Conservation (phyloP, 2,113 vertebrate species). For the Carollia perspicillata region DNA sequence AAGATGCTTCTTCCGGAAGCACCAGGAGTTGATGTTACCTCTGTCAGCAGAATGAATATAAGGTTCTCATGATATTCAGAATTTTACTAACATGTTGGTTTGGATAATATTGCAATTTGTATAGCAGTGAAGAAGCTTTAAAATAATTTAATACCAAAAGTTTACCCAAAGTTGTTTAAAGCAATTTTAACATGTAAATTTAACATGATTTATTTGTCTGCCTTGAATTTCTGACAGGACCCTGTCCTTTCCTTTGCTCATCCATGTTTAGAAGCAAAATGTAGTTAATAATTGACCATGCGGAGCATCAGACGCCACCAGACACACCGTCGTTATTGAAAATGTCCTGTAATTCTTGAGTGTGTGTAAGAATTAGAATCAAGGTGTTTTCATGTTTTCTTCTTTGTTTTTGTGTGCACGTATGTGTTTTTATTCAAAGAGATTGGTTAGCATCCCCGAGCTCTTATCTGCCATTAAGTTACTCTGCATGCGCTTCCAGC, state of each 20-base stretch:
- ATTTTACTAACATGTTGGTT: background rate
- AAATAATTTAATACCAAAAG: background rate
- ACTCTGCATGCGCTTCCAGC: slow-evolving; percentile 98
- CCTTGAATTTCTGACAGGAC: background rate
- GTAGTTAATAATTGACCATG: background rate
- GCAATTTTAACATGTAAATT: background rate
- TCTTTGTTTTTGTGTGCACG: background rate
- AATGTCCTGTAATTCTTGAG: background rate
- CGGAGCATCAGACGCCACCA: background rate
- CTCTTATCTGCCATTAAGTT: slow-evolving; percentile 97
- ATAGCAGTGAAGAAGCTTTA: background rate
- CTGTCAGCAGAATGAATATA: background rate
- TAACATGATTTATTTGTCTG: background rate
- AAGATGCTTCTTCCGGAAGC: background rate
- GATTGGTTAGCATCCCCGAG: slow-evolving; percentile 96
- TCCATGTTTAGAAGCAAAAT: background rate
- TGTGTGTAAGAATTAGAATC: background rate
- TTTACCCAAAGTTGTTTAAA: background rate
- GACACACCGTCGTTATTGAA: background rate
- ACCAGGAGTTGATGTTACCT: background rate
- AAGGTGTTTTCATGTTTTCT: slow-evolving; percentile 18
- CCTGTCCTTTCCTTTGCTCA: background rate
- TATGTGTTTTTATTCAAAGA: slow-evolving; percentile 79
- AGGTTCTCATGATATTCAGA: background rate
- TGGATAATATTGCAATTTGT: background rate